Evolutionary conservation across 2,113 vertebrate genomes (phyloP).

Genomic region (Rhegmatorhina hoffmannsi): DNA sequence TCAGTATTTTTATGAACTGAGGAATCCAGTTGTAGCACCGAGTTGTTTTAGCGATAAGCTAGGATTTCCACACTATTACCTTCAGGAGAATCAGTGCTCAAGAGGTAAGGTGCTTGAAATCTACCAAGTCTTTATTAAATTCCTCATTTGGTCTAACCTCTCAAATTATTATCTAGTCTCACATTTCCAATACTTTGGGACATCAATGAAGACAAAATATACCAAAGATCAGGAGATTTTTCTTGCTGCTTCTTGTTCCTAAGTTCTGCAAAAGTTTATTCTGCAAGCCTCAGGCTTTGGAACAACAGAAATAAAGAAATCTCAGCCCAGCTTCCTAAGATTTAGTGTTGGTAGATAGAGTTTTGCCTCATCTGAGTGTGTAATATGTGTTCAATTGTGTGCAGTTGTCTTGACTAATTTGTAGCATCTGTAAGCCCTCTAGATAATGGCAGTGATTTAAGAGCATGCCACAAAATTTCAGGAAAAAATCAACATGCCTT

Average conservation of each 20-base stretch:
- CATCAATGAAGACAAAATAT: background rate
- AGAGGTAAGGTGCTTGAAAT: background rate
- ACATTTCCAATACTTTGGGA: background rate
- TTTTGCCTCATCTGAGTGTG: background rate
- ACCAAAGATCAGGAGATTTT: background rate
- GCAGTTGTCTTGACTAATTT: background rate
- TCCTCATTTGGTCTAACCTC: background rate
- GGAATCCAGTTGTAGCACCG: background rate
- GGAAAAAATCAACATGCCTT: background rate
- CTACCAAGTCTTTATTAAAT: background rate
- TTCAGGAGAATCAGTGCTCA: background rate
- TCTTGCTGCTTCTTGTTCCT: background rate
- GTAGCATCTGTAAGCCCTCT: background rate
- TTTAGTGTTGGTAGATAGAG: background rate
- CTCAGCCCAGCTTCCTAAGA: background rate
- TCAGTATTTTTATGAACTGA: background rate
- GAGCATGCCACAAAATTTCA: background rate
- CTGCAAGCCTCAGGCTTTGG: background rate
- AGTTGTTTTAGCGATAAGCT: background rate
- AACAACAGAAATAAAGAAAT: background rate
- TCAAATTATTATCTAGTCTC: background rate
- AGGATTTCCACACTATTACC: background rate
- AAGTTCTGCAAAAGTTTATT: background rate
- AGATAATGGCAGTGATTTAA: background rate
- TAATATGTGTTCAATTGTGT: background rate